Conservation (phyloP, 2,888 invertebrate species). For the Subacronicta megacephala region DNA sequence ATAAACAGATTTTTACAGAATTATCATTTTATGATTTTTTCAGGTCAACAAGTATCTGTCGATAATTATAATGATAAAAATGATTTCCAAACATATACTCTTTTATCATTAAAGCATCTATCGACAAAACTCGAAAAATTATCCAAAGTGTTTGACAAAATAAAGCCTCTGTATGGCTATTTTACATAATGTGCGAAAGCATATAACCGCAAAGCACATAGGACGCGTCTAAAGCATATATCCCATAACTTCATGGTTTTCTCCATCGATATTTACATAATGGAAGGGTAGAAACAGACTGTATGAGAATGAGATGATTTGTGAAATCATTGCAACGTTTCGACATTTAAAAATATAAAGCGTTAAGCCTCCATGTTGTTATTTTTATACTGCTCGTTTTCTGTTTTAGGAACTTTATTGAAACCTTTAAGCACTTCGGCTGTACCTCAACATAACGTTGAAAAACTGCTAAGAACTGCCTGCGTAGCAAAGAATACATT, state of each 20-base stretch:
- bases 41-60: not conserved
- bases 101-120: constrained; percentile 4
- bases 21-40: no score
- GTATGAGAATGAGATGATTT: constrained; percentile 65
- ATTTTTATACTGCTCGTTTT: not conserved
- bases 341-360: constrained; percentile 1
- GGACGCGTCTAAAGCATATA: constrained; percentile 62
- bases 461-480: constrained; percentile 1
- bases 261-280: constrained; percentile 65
- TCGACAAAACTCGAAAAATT: constrained; percentile 26
- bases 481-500: not conserved
- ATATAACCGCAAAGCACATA: constrained; percentile 71
- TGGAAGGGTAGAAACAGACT: constrained; percentile 61
- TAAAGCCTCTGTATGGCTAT: constrained; percentile 29
- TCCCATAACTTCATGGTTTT: constrained; percentile 57
- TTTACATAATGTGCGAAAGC: constrained; percentile 62
- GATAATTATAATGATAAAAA: no score
- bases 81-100: no score
- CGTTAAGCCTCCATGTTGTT: not conserved
- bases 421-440: not conserved
- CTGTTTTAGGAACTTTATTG: not conserved
- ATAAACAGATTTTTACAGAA: constrained; percentile 10
- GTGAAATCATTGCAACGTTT: constrained; percentile 65
- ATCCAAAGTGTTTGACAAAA: constrained; percentile 11
- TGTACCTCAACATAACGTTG: not conserved